Evolutionary conservation across 2,113 vertebrate species (phyloP), one percentile per base, ranked within the genome.

Genomic region (Zonotrichia leucophrys): DNA sequence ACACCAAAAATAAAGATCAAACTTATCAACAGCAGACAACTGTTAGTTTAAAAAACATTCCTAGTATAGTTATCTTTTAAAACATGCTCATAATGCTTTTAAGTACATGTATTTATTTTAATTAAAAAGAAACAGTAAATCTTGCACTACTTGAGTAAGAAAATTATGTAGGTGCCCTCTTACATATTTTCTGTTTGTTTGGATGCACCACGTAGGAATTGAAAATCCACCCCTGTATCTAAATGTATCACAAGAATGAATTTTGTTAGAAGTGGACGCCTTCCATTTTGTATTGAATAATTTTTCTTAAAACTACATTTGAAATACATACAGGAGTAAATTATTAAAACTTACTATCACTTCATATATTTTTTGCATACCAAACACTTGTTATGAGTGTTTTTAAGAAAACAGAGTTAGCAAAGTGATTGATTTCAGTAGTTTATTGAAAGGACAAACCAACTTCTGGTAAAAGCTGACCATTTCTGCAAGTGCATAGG

Each of bases 401-500:
- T 89, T 74, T 82, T 52, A 91, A 91, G 47, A 78, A 91, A 89
- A 91, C 11, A 66, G 53, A 87, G n/a, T 33, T 87, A 83, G 56
- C 63, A 63, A 49, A 90, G 66, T 15, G 35, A 47, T 10, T 87
- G 52, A 95, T 64, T 91, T 79, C 77, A 85, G 11, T 67, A 49
- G 58, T 95, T 96, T 91, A 92, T 87, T 96, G 74, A 91, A 87
- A 95, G 64, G 81, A 91, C 68, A 96, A 87, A 96, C 39, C 81
- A 84, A 91, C 20, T 94, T 75, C 74, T 70, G 44, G 59, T 75
- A 87, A 95, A 94, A 91, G 89, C 72, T 92, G 87, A 87, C 56
- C 30, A 30, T 46, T 89, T 92, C 35, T 87, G 66, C 90, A 82
- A 91, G 62, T 72, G 62, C 33, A 39, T 15, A 59, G 56, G 86